Evolutionary conservation across 1,140 invertebrate genomes (phyloP).

Genomic region (Anastrepha ludens): DNA sequence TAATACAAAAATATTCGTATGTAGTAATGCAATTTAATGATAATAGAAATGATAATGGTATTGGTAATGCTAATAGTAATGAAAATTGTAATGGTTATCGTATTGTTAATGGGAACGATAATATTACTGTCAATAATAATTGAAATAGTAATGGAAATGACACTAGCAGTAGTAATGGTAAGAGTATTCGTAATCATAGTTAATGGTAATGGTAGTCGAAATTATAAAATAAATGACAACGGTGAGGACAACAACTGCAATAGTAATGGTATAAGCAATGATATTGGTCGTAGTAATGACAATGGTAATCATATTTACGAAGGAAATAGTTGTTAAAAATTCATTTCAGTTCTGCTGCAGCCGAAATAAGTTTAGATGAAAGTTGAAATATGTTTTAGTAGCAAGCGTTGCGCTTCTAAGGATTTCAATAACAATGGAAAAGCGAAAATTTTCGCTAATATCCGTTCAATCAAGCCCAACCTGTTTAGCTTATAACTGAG

Average conservation of each 20-base stretch:
- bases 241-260: not conserved
- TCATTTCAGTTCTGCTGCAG: too few species aligned
- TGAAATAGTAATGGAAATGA: not conserved
- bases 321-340: too few species aligned
- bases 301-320: not conserved
- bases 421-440: too few species aligned
- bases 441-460: too few species aligned
- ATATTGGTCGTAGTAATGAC: not conserved
- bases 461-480: too few species aligned
- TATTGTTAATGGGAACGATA: not conserved
- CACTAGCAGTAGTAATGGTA: not conserved
- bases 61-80: not conserved
- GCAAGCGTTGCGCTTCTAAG: too few species aligned
- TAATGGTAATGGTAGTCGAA: not conserved
- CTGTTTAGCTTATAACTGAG: too few species aligned
- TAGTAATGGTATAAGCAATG: not conserved
- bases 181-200: not conserved
- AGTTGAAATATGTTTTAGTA: too few species aligned
- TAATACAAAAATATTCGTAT: not conserved
- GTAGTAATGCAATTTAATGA: not conserved
- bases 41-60: not conserved
- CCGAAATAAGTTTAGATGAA: too few species aligned
- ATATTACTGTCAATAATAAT: not conserved
- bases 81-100: not conserved
- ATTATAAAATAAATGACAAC: too few species aligned